Evolutionary conservation across 2,888 invertebrate species (phyloP).

Genomic region (Drosophila yooni): DNA sequence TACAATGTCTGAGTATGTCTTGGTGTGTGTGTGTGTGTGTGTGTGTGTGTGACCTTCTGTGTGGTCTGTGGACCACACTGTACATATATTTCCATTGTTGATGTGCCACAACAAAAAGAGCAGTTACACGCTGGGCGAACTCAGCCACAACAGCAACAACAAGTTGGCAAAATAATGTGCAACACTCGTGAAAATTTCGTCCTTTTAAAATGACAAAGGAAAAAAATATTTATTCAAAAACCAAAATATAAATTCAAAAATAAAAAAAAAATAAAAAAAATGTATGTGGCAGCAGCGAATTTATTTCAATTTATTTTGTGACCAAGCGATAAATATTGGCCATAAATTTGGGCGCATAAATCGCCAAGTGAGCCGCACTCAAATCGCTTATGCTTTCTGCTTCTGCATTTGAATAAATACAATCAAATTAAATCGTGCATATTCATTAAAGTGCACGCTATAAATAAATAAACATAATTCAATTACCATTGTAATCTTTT

Average conservation of each 20-base stretch:
- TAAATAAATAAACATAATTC: conserved; percentile 22
- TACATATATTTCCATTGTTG: conserved; percentile 52
- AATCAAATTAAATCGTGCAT: conserved; percentile 30
- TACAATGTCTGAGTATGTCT: conserved; percentile 37
- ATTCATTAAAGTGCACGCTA: conserved; percentile 40
- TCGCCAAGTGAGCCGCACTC: conserved; percentile 46
- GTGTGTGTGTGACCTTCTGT: conserved; percentile 25
- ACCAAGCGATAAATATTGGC: conserved; percentile 68
- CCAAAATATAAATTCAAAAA: conserved; percentile 16
- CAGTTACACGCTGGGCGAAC: conserved; percentile 70
- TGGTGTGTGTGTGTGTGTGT: background rate
- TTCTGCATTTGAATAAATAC: conserved; percentile 19
- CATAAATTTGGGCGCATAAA: conserved; percentile 69
- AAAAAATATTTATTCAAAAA: conserved; percentile 10
- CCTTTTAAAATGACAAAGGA: conserved; percentile 50
- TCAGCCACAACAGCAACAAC: conserved; percentile 25
- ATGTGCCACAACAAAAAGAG: conserved; percentile 44
- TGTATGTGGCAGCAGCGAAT: conserved; percentile 61
- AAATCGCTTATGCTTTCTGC: conserved; percentile 21
- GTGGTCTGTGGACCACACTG: conserved; percentile 36
- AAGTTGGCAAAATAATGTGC: conserved; percentile 57
- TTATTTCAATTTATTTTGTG: conserved; percentile 69
- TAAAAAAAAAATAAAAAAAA: conserved; percentile 32
- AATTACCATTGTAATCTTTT: conserved; percentile 9
- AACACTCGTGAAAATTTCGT: conserved; percentile 77